Conservation (phyloP, 2,888 invertebrate species). For the Dasypogon diadema region DNA sequence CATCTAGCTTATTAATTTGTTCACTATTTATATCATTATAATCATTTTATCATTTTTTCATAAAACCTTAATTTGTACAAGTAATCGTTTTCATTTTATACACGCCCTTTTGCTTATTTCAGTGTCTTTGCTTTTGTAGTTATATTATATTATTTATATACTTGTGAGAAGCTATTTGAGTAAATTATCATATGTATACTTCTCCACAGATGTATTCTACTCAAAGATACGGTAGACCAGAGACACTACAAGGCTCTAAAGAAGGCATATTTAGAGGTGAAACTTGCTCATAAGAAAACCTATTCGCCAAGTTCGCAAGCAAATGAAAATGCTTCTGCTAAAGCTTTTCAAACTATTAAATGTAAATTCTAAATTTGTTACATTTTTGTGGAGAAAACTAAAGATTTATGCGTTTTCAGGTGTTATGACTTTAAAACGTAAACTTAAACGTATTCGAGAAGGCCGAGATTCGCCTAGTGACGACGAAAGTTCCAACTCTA, state of each 20-base stretch:
- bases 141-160: no score
- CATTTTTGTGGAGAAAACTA: slow-evolving; percentile 68
- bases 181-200: no score
- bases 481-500: slow-evolving; percentile 58
- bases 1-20: no score
- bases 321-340: slow-evolving; percentile 64
- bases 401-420: slow-evolving; percentile 64
- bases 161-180: no score
- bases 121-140: no score
- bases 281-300: slow-evolving; percentile 64
- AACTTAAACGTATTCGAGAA: slow-evolving; percentile 68
- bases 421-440: slow-evolving; percentile 68
- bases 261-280: slow-evolving; percentile 66
- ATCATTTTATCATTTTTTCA: no score
- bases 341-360: slow-evolving; percentile 68
- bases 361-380: slow-evolving; percentile 65
- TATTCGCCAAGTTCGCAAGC: slow-evolving; percentile 59
- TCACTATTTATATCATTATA: no score
- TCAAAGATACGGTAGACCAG: slow-evolving; percentile 66
- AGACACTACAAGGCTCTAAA: slow-evolving; percentile 66
- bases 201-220: slow-evolving; percentile 64
- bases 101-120: no score
- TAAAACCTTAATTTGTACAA: no score
- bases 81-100: no score
- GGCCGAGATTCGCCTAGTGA: slow-evolving; percentile 65